Evolutionary conservation across 2,113 vertebrate species (phyloP), one percentile per base, ranked within the genome.

Genomic region (Xerus inauris): DNA sequence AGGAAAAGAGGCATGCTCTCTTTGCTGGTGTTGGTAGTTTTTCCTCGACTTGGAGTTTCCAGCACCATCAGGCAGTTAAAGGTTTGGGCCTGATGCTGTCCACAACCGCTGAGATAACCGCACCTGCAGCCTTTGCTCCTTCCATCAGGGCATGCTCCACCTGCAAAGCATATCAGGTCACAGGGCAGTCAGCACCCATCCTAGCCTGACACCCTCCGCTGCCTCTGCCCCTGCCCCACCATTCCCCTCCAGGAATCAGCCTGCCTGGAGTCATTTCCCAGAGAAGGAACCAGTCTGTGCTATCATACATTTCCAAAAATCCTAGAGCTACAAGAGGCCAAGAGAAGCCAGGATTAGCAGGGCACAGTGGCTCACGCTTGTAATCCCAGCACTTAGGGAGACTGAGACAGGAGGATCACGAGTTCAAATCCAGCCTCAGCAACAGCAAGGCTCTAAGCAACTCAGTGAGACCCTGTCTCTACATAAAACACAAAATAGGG

Each of bases 81-180:
- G 79, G 26, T 17, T 95, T 95, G 94, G 95, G 93, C n/a, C 17
- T 72, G 1, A 97, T 92, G 79, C 92, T 93, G 1, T 85, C 96
- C 75, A 97, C 57, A 0, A 97, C 22, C 0, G 96, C 97, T 0
- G 96, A 98, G 28, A 96, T 57, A 8, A 97, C 51, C 0, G 57
- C 94, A 0, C 93, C 87, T 0, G 91, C 96, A 1, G 95, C 97
- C 95, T 96, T 97, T 0, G 40, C 93, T 0, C 97, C 97, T 45
- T 97, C 57, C 89, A 35, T 69, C 57, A 98, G 80, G 11, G 12
- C 80, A 0, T 97, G 97, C 71, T 98, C 97, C 3, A 97, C 97
- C 97, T 97, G 96, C 85, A 94, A 89, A 59, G 73, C 64, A 76
- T 30, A 95, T 8, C 6, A 1, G 72, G 54, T 26, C 47, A 38